These are phyloP conservation scores for Pachyseris speciosa DNA, from an alignment of 64 coral and sea anemone genomes.

Conservation along the genomic window DNA sequence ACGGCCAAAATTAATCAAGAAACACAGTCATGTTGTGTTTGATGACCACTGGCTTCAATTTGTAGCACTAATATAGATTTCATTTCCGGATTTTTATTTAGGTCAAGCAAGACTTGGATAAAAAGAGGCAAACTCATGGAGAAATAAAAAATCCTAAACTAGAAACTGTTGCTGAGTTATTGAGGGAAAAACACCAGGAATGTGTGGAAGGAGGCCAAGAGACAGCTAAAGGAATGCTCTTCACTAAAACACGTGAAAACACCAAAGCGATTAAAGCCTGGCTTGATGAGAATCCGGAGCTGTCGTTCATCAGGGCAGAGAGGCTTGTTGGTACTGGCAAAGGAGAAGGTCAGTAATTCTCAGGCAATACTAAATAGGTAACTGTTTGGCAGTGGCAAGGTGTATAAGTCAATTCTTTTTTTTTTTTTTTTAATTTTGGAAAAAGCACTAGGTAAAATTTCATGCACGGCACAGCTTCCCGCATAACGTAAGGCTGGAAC, in stretches of 20 bases:
- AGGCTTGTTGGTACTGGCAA: conserved; percentile 56
- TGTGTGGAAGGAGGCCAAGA: conserved; percentile 27
- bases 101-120: conserved; percentile 7
- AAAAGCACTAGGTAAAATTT: no score
- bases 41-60: no score
- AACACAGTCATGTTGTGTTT: no score
- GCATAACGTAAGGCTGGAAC: no score
- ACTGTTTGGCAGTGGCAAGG: background rate
- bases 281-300: conserved; percentile 40
- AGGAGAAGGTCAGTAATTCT: conserved; percentile 22
- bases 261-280: conserved; percentile 48
- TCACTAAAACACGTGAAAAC: conserved; percentile 46
- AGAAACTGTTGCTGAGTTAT: conserved; percentile 2
- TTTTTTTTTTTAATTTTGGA: no score
- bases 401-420: background rate
- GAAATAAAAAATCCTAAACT: conserved; percentile 74
- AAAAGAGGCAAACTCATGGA: conserved; percentile 28
- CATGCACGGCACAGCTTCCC: no score
- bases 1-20: no score
- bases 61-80: background rate
- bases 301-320: conserved; percentile 31
- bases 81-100: background rate
- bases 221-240: conserved; percentile 65
- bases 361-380: background rate
- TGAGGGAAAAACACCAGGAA: conserved; percentile 14